Evolutionary conservation across 2,888 invertebrate genomes (phyloP), one percentile per base, ranked within the genome.

Genomic region (Polydrusus cervinus): DNA sequence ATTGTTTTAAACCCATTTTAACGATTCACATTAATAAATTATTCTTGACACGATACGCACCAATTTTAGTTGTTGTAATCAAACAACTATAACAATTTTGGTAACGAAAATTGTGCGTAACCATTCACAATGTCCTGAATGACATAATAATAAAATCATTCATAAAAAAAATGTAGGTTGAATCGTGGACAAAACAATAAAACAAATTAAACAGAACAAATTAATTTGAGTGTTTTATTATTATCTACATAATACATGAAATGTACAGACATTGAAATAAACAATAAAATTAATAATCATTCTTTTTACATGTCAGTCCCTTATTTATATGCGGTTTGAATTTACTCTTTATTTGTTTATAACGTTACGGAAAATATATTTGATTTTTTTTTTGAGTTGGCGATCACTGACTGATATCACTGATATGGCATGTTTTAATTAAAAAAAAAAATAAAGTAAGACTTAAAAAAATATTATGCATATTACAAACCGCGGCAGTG

Each of bases 261-360:
- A 84, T 84, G 81, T 84, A 84, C 53, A 53, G 53, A 53, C 84
- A 84, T 81, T 83, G 79, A 83, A 81, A 82, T 53, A 53, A 78
- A 80, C 74, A 78, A 71, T 78, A 78, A 75, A 79, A 79, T 71
- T 79, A 81, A 80, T 78, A 74, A 77, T 78, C 79, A 79, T 74
- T 80, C 79, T 82, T 79, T 79, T 80, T 81, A 77, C 77, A 78
- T 78, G 80, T 83, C 82, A 83, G 82, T 83, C 80, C 80, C 60
- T 66, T 71, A 65, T 43, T 66, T 71, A 65, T 43, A 38, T 45
- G 55, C 25, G 25, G 18, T 79, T 77, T 77, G 75, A 14, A 51
- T 18, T n/a, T 61, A 51, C 40, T 51, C 18, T 10, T 40, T 11
- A 9, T 9, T 8, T 60, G 57, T 60, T 60, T 60, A 38, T 60